Evolutionary conservation across 2,113 vertebrate genomes (phyloP), one percentile per base, ranked within the genome.

Genomic region (Alaudala cheleensis): DNA sequence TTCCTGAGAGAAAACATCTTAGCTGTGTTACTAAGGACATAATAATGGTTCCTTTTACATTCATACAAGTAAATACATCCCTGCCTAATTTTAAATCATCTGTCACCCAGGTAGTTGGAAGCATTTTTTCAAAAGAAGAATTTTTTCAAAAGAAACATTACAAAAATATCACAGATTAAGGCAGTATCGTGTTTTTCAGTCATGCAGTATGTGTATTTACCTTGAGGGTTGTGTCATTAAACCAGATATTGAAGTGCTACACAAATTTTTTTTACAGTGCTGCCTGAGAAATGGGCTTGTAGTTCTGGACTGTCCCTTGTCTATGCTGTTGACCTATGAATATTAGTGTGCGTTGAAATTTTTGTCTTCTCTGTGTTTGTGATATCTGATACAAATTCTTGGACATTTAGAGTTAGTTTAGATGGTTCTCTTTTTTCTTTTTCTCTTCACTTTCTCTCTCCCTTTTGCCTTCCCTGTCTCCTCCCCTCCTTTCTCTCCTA

Each of bases 1-100:
- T 83, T 77, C 37, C 14, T 85, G 34, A 95, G 69, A 94, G 79
- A 89, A 96, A 96, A 96, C 58, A 78, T 88, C 24, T 76, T 86
- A 78, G 37, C 61, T 85, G 50, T 40, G 45, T 86, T 95, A 90
- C 80, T 28, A 40, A 23, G 81, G 81, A 66, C 51, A 74, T 81
- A 71, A 60, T 82, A 81, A 82, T 88, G 92, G 77, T 70, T 77
- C 3, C 6, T 76, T 4, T 77, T 77, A 40, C 50, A 58, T 80
- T 80, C 29, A 28, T 34, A 28, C 9, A 53, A 67, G 28, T n/a
- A 34, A 53, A 49, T 53, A 17, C 26, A 56, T 78, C 44, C 15
- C 37, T 88, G 42, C 16, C 45, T 76, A 54, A 45, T 89, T 79
- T 82, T 60, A 69, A 81, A 58, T 40, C 3, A 22, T 79, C 33